Conservation (phyloP, 2,797 vertebrate species). For the Chelonia mydas region DNA sequence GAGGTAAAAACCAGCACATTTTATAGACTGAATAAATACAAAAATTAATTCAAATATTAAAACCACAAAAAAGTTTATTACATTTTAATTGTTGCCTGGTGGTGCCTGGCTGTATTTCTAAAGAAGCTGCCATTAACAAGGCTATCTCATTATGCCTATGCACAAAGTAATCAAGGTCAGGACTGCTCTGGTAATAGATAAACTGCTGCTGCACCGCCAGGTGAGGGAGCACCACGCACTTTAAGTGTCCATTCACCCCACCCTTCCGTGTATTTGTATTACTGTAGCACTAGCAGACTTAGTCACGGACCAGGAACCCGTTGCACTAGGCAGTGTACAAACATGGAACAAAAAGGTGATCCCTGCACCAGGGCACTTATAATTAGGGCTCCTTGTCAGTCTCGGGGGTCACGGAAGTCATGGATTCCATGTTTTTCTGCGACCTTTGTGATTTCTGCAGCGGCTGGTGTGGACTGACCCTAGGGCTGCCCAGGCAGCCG, state of each 20-base stretch:
- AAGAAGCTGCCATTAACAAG: constrained; percentile 61
- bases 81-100: constrained; percentile 67
- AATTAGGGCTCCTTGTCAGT: too few relatives aligned
- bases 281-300: too few relatives aligned
- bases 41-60: constrained; percentile 71
- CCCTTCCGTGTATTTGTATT: too few relatives aligned
- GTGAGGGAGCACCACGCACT: neutral
- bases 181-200: neutral
- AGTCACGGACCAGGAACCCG: neutral
- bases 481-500: too few relatives aligned
- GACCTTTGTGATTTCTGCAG: too few relatives aligned
- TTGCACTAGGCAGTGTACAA: neutral
- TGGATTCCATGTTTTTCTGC: too few relatives aligned
- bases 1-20: constrained; percentile 49
- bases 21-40: constrained; percentile 45
- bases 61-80: constrained; percentile 58
- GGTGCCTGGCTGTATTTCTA: constrained; percentile 69
- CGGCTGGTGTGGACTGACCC: too few relatives aligned
- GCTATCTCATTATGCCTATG: constrained; percentile 39
- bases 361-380: neutral
- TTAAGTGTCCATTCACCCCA: neutral
- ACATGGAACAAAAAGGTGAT: too few relatives aligned
- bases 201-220: neutral
- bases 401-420: too few relatives aligned
- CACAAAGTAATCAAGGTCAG: constrained; percentile 67